Base-by-base conservation (phyloP, 2,888 invertebrate species). In the Tortricodes alternella region DNA sequence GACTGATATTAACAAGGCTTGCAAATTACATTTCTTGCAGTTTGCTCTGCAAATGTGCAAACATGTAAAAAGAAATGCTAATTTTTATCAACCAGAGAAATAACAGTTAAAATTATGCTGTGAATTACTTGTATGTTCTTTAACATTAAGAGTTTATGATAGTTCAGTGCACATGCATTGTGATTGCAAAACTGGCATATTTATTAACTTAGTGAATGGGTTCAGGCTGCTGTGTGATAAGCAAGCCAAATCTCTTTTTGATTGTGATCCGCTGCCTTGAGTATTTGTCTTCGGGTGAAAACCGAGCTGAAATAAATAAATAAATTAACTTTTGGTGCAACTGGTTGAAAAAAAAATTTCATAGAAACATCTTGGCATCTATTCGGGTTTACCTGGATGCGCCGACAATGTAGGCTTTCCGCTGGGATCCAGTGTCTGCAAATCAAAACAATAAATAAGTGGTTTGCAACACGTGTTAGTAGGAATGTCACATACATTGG, bases 281-380 rank as follows among this genome's bases (percentile, higher is more conserved):
- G 83, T 95, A 97, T 81, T 97, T 96, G 80, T 99, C 98, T 83
- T 98, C 98, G 0, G 98, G 98, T 1, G 98, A 97, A 82, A 98
- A 99, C 39, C 97, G 94, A 57, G 98, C 98, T 95, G 84, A 32
- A 93, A 92, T 49, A 59, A 61, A 58, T 62, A 59, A 61, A 29
- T 57, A 38, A n/a, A 43, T 6, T 21, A 18, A 44, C 2, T 6
- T 2, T 8, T 9, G 9, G 9, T 6, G 2, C 27, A 18, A 9
- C 3, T 35, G 27, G 7, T 27, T 35, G 13, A 5, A 32, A 15
- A 2, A 15, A 2, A 16, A 6, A 35, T 7, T 7, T 8, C 9
- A 4, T 11, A 29, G 46, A 44, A 37, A 21, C 15, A 34, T 32
- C 7, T 15, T 44, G 18, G n/a, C 6, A 46, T 7, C 1, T n/a